These are phyloP conservation scores for Streblospio benedicti DNA, from an alignment of 1,140 invertebrate species.

Conservation along the genomic window DNA sequence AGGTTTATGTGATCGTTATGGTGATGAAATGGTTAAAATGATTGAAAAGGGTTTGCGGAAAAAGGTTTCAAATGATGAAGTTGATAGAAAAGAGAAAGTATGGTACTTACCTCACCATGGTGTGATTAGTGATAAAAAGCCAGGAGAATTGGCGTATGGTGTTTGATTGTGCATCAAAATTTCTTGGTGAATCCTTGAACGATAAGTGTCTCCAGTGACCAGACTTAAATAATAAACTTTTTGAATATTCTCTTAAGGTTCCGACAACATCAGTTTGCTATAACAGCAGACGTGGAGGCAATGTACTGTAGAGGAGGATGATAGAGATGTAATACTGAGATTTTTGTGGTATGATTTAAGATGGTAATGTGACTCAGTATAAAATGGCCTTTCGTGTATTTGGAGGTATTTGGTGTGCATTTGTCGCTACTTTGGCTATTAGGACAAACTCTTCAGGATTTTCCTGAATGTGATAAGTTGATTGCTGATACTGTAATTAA, in stretches of 20 bases:
- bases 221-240: constrained; percentile 33
- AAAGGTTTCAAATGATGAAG: neutral
- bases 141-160: constrained; percentile 17
- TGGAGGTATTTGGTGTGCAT: too few species aligned
- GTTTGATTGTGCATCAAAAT: constrained; percentile 20
- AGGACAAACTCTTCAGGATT: too few species aligned
- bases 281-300: constrained; percentile 20
- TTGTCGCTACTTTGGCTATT: too few species aligned
- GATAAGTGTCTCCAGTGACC: constrained; percentile 28
- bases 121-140: constrained; percentile 15
- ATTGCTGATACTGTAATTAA: too few species aligned
- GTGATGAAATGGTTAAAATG: neutral
- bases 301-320: constrained; percentile 15
- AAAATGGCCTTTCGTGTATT: too few species aligned
- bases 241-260: constrained; percentile 7
- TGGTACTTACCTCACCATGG: constrained; percentile 23
- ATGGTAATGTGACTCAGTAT: too few species aligned
- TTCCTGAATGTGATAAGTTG: too few species aligned
- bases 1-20: too few species aligned
- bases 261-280: constrained; percentile 4
- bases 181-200: constrained; percentile 28
- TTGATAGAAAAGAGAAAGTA: neutral
- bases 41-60: neutral
- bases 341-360: constrained; percentile 19
- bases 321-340: constrained; percentile 4